A percentile compares a stretch with the other conserved stretches of the same genome.
These are phyloP conservation scores for Psittacula cyanocephala DNA, from an alignment of 2,113 vertebrate species.

Conservation along the genomic window DNA sequence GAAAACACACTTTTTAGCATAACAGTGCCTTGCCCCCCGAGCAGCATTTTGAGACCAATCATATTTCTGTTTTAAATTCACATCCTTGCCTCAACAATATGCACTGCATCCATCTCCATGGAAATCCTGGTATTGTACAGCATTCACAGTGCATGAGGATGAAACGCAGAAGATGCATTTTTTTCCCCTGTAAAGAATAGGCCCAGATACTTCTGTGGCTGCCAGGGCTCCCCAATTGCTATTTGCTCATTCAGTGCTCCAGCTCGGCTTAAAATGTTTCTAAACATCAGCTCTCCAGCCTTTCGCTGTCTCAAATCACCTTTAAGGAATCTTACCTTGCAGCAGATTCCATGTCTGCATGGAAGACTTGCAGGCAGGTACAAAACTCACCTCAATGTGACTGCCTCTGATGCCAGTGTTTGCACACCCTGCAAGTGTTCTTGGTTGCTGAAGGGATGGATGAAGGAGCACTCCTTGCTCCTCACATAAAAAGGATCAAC, in stretches of 20 bases:
- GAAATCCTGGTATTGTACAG: conserved; percentile 49
- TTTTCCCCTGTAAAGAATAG: conserved; percentile 19
- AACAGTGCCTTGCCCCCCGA: not conserved
- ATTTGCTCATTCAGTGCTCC: not conserved
- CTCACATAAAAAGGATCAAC: not conserved
- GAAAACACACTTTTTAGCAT: not conserved
- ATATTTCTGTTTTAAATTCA: conserved; percentile 57
- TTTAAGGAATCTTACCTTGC: not conserved
- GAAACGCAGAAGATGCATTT: not conserved
- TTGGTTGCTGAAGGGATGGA: not conserved
- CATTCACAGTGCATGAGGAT: not conserved
- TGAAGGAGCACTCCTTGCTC: not conserved
- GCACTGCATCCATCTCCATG: conserved; percentile 53
- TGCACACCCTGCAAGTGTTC: not conserved
- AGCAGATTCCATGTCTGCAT: not conserved
- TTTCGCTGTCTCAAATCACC: not conserved
- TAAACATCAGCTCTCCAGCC: not conserved
- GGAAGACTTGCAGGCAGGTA: not conserved
- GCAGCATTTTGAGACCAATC: not conserved
- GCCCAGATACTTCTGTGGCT: conserved; percentile 4
- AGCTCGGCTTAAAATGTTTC: not conserved
- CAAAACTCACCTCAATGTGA: not conserved
- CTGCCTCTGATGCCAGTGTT: not conserved
- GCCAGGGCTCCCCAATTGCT: not conserved
- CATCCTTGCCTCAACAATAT: conserved; percentile 34